These are phyloP conservation scores for Struthidea cinerea DNA, from an alignment of 2,113 vertebrate species.

Conservation along the genomic window DNA sequence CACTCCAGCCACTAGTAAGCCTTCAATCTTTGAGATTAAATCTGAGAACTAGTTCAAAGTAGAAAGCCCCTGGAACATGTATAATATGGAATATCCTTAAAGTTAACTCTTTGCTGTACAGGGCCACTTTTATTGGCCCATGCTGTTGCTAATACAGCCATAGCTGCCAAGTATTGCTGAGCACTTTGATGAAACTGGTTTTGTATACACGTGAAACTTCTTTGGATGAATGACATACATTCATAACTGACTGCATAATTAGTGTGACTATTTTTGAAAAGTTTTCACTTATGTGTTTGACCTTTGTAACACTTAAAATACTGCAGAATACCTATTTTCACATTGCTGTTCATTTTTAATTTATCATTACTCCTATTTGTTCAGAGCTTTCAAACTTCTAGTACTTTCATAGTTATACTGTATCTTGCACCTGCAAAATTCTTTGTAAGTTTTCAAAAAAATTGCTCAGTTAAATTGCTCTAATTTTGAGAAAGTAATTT, in stretches of 20 bases:
- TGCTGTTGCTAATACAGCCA: background rate
- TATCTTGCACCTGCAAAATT: conserved; percentile 12
- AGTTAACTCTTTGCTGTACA: background rate
- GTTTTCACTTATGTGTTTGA: background rate
- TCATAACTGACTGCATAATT: background rate
- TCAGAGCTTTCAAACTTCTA: background rate
- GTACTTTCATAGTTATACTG: background rate
- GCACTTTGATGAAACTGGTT: background rate
- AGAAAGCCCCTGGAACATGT: background rate
- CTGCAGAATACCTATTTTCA: background rate
- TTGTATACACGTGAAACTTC: background rate
- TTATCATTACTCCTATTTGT: background rate
- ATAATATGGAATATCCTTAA: background rate
- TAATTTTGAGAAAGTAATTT: background rate
- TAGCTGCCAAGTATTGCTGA: background rate
- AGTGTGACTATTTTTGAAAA: background rate
- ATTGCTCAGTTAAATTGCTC: background rate
- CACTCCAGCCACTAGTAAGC: background rate
- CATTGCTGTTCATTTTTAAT: background rate
- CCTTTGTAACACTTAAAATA: background rate
- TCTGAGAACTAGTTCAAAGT: background rate
- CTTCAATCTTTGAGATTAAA: background rate
- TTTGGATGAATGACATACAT: background rate
- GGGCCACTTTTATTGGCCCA: background rate
- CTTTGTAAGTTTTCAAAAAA: background rate